These are phyloP conservation scores for Heterochromis multidens DNA, from an alignment of 2,113 vertebrate genomes.

Conservation along the genomic window DNA sequence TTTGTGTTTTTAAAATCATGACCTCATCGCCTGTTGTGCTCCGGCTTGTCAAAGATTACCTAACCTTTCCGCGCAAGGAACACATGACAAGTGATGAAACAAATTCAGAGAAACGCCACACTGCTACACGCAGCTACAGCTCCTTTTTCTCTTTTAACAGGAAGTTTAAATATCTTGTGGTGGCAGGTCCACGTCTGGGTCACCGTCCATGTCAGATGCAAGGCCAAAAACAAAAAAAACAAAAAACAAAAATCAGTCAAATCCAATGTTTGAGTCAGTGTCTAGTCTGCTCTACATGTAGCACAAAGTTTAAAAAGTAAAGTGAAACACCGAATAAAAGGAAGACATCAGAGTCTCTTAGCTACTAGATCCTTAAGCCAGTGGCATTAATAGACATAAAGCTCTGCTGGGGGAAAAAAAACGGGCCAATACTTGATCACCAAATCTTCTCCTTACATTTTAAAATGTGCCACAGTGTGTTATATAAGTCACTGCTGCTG, in stretches of 20 bases:
- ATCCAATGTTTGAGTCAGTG: background rate
- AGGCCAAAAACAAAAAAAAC: background rate
- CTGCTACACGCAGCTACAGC: background rate
- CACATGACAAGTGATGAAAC: background rate
- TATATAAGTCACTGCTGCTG: too few relatives aligned
- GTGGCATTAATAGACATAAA: too few relatives aligned
- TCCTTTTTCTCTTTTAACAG: background rate
- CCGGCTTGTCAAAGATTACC: background rate
- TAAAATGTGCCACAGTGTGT: too few relatives aligned
- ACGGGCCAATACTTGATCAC: too few relatives aligned
- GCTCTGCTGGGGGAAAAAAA: too few relatives aligned
- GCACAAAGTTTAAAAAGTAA: too few relatives aligned
- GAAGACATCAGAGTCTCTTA: too few relatives aligned
- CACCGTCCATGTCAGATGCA: background rate
- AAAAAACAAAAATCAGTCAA: too few relatives aligned
- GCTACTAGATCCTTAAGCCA: too few relatives aligned
- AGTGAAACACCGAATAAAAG: too few relatives aligned
- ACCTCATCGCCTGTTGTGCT: background rate
- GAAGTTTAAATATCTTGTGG: background rate
- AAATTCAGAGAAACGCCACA: background rate
- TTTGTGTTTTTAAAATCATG: background rate
- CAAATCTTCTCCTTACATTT: too few relatives aligned
- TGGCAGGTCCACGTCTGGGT: background rate
- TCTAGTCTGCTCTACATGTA: background rate
- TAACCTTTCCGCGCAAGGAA: background rate